Percentiles rank a stretch among this genome's conserved stretches.
These are phyloP conservation scores for Panagrolaimus sp. DNA, from an alignment of 1,140 invertebrate genomes.

Conservation along the genomic window DNA sequence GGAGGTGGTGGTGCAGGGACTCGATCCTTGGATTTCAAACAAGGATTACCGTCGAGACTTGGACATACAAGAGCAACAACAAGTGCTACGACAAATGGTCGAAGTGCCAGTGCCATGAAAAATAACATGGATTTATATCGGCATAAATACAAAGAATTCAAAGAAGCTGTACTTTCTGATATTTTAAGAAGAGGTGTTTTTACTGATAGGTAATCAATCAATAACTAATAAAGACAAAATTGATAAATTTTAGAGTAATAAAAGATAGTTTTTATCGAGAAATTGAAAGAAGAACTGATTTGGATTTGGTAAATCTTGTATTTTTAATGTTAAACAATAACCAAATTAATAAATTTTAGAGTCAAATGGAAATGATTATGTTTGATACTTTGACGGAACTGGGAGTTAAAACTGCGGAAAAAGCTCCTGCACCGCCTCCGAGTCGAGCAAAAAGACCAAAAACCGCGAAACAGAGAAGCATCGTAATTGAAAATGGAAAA, in stretches of 20 bases:
- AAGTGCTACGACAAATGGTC: neutral
- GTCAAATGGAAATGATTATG: slow-evolving; percentile 13
- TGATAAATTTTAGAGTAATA: neutral
- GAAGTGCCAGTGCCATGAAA: neutral
- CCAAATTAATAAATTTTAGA: neutral
- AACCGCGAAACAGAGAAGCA: neutral
- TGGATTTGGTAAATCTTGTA: neutral
- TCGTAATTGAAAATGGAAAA: too few species aligned
- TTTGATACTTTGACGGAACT: slow-evolving; percentile 4
- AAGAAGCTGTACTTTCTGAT: slow-evolving; percentile 3
- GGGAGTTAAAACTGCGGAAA: neutral
- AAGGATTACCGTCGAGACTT: neutral
- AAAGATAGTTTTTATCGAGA: slow-evolving; percentile 15
- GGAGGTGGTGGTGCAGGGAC: too few species aligned
- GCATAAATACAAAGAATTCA: neutral
- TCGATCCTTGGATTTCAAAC: too few species aligned
- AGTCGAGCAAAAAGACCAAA: neutral
- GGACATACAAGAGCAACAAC: neutral
- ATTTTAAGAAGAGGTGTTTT: slow-evolving; percentile 13
- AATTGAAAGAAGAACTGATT: slow-evolving; percentile 2
- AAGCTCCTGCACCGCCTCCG: neutral
- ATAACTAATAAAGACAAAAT: neutral
- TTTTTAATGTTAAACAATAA: too few species aligned
- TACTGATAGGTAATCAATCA: neutral
- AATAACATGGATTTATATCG: neutral